phyloP scores from a whole-genome alignment of 2,888 invertebrate species.

The Trachelus iudaicus region DNA sequence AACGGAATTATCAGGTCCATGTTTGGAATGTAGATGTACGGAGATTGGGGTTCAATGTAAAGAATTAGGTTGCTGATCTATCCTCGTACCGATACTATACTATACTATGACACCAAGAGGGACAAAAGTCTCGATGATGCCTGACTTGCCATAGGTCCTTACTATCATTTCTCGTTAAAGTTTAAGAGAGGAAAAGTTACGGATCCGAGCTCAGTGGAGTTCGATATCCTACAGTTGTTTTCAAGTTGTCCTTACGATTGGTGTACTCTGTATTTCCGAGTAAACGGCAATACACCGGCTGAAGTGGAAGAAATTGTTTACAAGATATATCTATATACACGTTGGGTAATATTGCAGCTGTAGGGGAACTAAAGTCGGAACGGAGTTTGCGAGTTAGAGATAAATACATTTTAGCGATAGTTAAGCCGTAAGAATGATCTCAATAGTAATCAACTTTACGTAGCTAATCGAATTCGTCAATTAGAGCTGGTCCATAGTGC shows the following conservation, averaged over 20 bases:
- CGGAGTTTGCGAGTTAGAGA: neutral
- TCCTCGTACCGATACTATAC: constrained; percentile 30
- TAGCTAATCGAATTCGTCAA: constrained; percentile 1
- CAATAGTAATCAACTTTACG: constrained; percentile 26
- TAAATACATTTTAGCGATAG: neutral
- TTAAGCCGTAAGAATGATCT: constrained; percentile 29
- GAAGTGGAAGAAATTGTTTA: neutral
- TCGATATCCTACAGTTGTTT: neutral
- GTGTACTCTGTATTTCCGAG: neutral
- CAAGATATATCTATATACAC: neutral
- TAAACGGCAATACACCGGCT: neutral
- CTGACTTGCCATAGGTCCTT: constrained; percentile 16
- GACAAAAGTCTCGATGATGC: constrained; percentile 1
- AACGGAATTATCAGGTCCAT: constrained; percentile 82
- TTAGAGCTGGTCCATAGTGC: neutral
- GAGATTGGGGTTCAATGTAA: constrained; percentile 87
- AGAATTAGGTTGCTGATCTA: constrained; percentile 70
- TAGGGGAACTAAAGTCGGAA: neutral
- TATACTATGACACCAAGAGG: constrained; percentile 1
- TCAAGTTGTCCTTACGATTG: neutral
- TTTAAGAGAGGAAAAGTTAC: neutral
- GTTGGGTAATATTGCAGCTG: neutral
- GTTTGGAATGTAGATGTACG: constrained; percentile 87
- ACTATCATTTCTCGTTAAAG: constrained; percentile 3
- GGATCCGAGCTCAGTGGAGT: neutral